Percentiles rank a stretch among this genome's conserved stretches.
phyloP scores from a whole-genome alignment of 2,888 invertebrate species.

The Prosopocoilus inquinatus region DNA sequence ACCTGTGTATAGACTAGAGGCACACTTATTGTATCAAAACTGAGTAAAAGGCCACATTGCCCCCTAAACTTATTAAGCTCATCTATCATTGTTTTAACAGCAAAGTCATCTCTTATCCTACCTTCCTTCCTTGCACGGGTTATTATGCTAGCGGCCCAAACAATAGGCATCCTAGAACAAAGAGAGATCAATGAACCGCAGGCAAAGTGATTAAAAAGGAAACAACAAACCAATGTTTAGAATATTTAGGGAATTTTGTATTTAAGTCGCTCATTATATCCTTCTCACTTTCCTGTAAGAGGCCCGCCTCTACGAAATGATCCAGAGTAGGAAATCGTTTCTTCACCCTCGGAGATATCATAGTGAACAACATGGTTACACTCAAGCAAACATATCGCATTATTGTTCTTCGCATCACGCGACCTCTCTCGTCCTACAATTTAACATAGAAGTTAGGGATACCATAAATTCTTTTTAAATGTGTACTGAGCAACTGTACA shows the following conservation, averaged over 20 bases:
- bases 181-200: too few species aligned
- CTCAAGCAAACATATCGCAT: slow-evolving; percentile 83
- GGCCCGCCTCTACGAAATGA: slow-evolving; percentile 81
- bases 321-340: slow-evolving; percentile 82
- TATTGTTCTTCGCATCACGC: slow-evolving; percentile 79
- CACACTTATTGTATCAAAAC: slow-evolving; percentile 76
- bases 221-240: slow-evolving; percentile 73
- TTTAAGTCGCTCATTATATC: slow-evolving; percentile 76
- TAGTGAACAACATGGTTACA: slow-evolving; percentile 82
- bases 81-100: slow-evolving; percentile 87
- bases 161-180: slow-evolving; percentile 70
- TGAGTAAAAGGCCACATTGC: slow-evolving; percentile 72
- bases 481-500: too few species aligned
- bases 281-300: slow-evolving; percentile 79
- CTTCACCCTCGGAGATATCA: slow-evolving; percentile 85
- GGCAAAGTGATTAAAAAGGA: background rate
- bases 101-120: slow-evolving; percentile 85
- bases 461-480: too few species aligned
- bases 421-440: slow-evolving; percentile 72
- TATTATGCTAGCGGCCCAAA: slow-evolving; percentile 89
- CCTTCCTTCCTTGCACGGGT: slow-evolving; percentile 88
- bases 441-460: slow-evolving; percentile 8
- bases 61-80: slow-evolving; percentile 83
- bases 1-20: slow-evolving; percentile 83
- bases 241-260: slow-evolving; percentile 76